Conservation (phyloP, 2,797 vertebrate species). For the Sebastes miniatus region DNA sequence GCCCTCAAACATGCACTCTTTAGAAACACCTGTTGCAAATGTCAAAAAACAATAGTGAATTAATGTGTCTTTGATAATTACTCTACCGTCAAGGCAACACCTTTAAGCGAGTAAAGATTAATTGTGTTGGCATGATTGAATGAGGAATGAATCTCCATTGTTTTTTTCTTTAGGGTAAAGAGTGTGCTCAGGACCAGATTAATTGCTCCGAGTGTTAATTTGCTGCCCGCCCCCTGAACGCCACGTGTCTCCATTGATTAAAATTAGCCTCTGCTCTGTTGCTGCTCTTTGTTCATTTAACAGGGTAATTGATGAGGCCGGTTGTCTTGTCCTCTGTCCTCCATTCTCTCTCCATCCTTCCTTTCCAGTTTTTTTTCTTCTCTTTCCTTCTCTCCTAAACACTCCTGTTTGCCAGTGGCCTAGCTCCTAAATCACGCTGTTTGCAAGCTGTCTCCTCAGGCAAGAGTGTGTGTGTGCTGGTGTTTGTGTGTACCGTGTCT, state of each 20-base stretch:
- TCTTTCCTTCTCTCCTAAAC: conserved; percentile 59
- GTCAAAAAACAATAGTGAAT: neutral
- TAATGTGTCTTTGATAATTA: conserved; percentile 22
- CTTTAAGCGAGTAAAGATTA: conserved; percentile 11
- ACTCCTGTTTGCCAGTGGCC: conserved; percentile 50
- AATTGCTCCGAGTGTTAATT: conserved; percentile 73
- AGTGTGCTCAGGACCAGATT: conserved; percentile 51
- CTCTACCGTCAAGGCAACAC: neutral
- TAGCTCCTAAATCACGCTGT: conserved; percentile 75
- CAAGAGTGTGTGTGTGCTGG: conserved; percentile 24
- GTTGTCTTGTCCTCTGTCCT: conserved; percentile 49
- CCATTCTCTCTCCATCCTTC: conserved; percentile 30
- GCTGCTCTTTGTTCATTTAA: conserved; percentile 67
- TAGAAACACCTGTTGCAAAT: conserved; percentile 9
- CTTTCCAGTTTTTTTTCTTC: conserved; percentile 8
- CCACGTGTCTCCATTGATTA: conserved; percentile 72
- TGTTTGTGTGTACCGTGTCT: neutral
- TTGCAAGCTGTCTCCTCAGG: conserved; percentile 71
- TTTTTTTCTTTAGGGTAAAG: conserved; percentile 16
- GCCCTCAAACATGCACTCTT: neutral
- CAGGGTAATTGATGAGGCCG: conserved; percentile 66
- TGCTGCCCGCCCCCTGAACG: conserved; percentile 43
- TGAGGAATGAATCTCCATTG: conserved; percentile 27
- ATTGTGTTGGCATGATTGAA: conserved; percentile 20
- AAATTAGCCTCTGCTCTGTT: conserved; percentile 57